Evolutionary conservation across 2,797 vertebrate genomes (phyloP).

Genomic region (Ambastaia sidthimunki): DNA sequence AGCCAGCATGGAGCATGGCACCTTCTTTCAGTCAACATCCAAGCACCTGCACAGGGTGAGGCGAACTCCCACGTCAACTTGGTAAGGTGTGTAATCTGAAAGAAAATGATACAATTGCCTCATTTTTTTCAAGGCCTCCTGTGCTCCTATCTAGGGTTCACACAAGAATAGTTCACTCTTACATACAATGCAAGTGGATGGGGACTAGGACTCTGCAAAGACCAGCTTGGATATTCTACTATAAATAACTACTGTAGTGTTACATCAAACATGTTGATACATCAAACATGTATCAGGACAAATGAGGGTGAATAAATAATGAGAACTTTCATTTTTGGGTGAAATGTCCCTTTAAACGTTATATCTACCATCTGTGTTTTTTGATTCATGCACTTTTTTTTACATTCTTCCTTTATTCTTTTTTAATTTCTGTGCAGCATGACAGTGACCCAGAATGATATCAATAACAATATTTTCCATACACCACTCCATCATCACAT

Average conservation of each 20-base stretch:
- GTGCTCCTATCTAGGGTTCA: background rate
- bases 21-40: constrained; percentile 52
- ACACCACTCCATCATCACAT: constrained; percentile 50
- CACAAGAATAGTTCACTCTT: background rate
- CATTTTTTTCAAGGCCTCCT: background rate
- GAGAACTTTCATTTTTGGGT: background rate
- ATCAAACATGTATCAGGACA: background rate
- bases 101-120: constrained; percentile 24
- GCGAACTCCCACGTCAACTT: constrained; percentile 66
- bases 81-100: constrained; percentile 68
- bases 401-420: background rate
- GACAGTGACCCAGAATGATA: constrained; percentile 54
- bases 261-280: background rate
- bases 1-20: constrained; percentile 48
- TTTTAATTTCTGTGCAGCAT: background rate
- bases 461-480: constrained; percentile 55
- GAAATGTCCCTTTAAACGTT: background rate
- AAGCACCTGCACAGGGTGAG: constrained; percentile 68
- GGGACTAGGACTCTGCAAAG: background rate
- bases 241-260: too few species aligned
- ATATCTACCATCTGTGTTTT: background rate
- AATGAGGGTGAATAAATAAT: background rate
- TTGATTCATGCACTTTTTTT: background rate
- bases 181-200: background rate
- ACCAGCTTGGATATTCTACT: background rate